Percentiles rank a stretch among this genome's conserved stretches.
Conservation (phyloP, 2,888 invertebrate genomes). For the Fragum whitleyi region DNA sequence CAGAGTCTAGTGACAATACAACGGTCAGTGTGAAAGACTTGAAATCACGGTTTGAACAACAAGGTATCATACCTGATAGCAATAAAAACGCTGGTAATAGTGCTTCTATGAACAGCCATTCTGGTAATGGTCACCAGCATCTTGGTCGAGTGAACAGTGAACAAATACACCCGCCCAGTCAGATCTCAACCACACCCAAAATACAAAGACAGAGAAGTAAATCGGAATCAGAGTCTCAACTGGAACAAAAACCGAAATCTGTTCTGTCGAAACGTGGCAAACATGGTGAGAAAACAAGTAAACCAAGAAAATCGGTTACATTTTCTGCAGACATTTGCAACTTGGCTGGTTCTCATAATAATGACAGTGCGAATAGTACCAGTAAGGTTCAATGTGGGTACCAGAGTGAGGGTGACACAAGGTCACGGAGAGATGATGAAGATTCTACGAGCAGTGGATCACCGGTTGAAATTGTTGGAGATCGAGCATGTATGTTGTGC, state of each 20-base stretch:
- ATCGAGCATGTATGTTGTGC: conserved; percentile 94
- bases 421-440: conserved; percentile 68
- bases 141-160: conserved; percentile 35
- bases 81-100: conserved; percentile 3
- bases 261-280: conserved; percentile 77
- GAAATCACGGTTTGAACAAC: conserved; percentile 76
- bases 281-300: conserved; percentile 55
- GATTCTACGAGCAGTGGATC: conserved; percentile 74
- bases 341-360: conserved; percentile 93
- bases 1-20: conserved; percentile 25
- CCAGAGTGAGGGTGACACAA: conserved; percentile 74
- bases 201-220: conserved; percentile 74
- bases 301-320: conserved; percentile 91
- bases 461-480: conserved; percentile 68
- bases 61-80: background rate
- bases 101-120: conserved; percentile 18
- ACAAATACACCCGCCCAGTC: conserved; percentile 2
- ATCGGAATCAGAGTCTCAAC: conserved; percentile 76
- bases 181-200: conserved; percentile 13
- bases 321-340: conserved; percentile 97
- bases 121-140: conserved; percentile 15
- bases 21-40: conserved; percentile 74
- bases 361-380: background rate
- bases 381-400: conserved; percentile 61
- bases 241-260: conserved; percentile 76